Conservation (phyloP, 2,888 invertebrate genomes). For the Cheilosia urbana region DNA sequence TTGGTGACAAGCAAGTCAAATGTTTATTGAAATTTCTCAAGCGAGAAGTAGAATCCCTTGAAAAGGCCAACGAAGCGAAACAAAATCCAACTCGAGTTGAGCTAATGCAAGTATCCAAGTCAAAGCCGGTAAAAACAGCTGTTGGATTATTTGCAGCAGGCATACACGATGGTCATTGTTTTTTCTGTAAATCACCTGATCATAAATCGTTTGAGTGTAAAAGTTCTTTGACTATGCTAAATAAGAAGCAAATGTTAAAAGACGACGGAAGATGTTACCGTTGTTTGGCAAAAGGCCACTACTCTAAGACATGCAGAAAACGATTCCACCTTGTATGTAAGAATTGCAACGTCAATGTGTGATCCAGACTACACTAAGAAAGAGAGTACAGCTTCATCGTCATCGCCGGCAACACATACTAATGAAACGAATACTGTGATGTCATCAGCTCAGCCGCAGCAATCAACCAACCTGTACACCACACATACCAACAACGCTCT, state of each 20-base stretch:
- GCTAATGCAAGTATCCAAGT: no score
- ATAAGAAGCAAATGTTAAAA: slow-evolving; percentile 26
- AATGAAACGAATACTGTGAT: slow-evolving; percentile 9
- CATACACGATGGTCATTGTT: no score
- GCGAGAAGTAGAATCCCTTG: no score
- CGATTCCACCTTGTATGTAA: slow-evolving; percentile 18
- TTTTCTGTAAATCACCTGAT: no score
- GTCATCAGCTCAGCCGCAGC: slow-evolving; percentile 2
- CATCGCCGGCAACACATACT: background rate
- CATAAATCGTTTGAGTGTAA: no score
- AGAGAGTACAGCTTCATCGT: background rate
- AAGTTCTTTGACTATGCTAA: slow-evolving; percentile 7
- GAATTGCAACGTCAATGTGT: slow-evolving; percentile 26
- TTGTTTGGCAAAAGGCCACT: slow-evolving; percentile 9
- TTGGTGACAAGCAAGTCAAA: no score
- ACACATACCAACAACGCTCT: slow-evolving; percentile 10
- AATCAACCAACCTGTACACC: slow-evolving; percentile 11
- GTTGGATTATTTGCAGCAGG: no score
- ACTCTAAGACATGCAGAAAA: slow-evolving; percentile 18
- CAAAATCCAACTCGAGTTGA: no score
- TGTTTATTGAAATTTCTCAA: no score
- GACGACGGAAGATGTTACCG: no score
- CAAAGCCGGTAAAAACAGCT: no score
- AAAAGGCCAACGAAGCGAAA: no score
- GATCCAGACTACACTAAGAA: slow-evolving; percentile 4